phyloP scores from a whole-genome alignment of 2,113 vertebrate species.

The Lasiurus borealis region DNA sequence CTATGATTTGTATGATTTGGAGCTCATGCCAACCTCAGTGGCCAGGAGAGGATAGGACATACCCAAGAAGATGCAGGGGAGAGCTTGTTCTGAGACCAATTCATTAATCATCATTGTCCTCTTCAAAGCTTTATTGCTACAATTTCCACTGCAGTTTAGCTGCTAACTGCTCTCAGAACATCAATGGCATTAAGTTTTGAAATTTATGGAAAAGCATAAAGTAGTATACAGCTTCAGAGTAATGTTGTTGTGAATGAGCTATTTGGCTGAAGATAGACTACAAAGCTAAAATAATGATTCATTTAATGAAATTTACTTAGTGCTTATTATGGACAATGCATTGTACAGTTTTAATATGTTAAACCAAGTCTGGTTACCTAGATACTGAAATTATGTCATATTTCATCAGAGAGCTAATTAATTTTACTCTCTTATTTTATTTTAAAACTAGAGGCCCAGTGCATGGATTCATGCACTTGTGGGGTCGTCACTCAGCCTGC shows the following conservation, averaged over 20 bases:
- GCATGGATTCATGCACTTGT: too few species aligned
- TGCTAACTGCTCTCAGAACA: not conserved
- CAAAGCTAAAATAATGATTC: constrained; percentile 6
- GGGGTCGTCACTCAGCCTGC: too few species aligned
- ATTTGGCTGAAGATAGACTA: not conserved
- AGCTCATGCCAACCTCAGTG: not conserved
- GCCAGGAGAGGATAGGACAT: not conserved
- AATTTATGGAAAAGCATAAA: constrained; percentile 34
- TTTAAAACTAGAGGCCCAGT: not conserved
- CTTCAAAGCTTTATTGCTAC: not conserved
- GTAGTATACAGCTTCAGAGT: not conserved
- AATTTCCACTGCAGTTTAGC: not conserved
- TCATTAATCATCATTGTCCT: not conserved
- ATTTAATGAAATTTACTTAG: constrained; percentile 33
- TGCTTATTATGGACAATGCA: not conserved
- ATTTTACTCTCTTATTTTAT: not conserved
- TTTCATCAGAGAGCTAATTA: constrained; percentile 45
- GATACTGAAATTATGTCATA: constrained; percentile 1
- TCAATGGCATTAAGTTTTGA: constrained; percentile 48
- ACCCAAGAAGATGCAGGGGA: not conserved
- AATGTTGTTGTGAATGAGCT: not conserved
- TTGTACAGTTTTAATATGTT: not conserved
- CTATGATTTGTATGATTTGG: constrained; percentile 19
- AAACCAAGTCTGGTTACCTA: not conserved
- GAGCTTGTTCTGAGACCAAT: not conserved